Percentiles rank a stretch among this genome's conserved stretches.
These are phyloP conservation scores for Diarsia mendica DNA, from an alignment of 2,888 invertebrate species.

Conservation along the genomic window DNA sequence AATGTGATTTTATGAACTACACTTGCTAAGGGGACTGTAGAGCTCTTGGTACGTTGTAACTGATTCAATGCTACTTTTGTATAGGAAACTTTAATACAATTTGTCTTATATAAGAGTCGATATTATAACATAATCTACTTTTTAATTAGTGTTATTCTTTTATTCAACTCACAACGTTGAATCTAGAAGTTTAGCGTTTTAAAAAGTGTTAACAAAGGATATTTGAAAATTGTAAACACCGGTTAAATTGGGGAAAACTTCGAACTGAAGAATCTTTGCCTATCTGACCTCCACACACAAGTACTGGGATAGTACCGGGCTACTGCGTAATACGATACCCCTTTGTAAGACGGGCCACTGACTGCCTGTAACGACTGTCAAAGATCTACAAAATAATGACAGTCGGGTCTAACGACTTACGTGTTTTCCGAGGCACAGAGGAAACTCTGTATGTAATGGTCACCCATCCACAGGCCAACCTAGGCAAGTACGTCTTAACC, in stretches of 20 bases:
- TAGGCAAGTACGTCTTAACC: no score
- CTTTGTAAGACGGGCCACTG: no score
- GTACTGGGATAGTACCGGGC: no score
- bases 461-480: no score
- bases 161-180: neutral
- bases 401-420: no score
- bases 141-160: neutral
- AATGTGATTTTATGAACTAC: constrained; percentile 54
- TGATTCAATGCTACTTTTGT: neutral
- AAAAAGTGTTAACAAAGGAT: neutral
- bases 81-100: neutral
- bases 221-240: neutral
- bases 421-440: no score
- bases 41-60: constrained; percentile 19
- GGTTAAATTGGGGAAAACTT: neutral
- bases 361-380: no score
- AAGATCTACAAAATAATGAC: no score
- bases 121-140: neutral
- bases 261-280: neutral
- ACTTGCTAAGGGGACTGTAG: constrained; percentile 15
- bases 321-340: no score
- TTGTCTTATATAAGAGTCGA: neutral
- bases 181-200: neutral
- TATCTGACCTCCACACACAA: no score
- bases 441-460: no score